Evolutionary conservation across 1,140 invertebrate genomes (phyloP), one percentile per base, ranked within the genome.

Genomic region (Portunus trituberculatus): DNA sequence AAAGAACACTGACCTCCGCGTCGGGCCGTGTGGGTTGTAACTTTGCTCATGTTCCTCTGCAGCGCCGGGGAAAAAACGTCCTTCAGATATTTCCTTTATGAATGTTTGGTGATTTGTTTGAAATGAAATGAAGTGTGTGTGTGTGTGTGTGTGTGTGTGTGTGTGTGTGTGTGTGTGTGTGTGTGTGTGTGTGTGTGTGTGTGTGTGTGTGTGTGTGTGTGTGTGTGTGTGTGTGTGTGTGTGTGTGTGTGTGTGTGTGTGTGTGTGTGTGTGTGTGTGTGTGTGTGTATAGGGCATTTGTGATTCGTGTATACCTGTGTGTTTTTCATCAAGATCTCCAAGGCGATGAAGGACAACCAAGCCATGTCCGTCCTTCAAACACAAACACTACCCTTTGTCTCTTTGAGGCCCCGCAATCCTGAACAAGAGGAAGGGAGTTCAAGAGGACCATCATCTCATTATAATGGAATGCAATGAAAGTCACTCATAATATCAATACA

Each of bases 221-320:
- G 84, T 88, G 32, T 45, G 87, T 89, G 32, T 89, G 87, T 89
- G 87, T 89, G 87, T 89, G 87, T 89, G 87, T 88, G 87, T 88
- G 87, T 88, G 87, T 45, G 87, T 45, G 32, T 88, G 32, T 88
- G 87, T 88, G 87, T 45, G 32, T 29, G 87, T 88, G 87, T 88
- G 87, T 88, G 87, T 88, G 87, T 88, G 87, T 88, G 87, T 88
- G 87, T 88, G 87, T 88, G 87, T 88, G 87, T 88, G 87, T 88
- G 87, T 88, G 32, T 45, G 84, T 86, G 8, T 86, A 8, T 87
- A 32, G 32, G 20, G 28, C 76, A 0, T 32, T 84, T 32, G 10
- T 84, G 31, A 0, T 25, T 12, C 83, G n/a, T 84, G 31, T 84
- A 20, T 28, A n/a, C n/a, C 16, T 4, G 12, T 59, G 0, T 59